Evolutionary conservation across 1,140 invertebrate species (phyloP), one percentile per base, ranked within the genome.

Genomic region (Calephelis virginiensis): DNA sequence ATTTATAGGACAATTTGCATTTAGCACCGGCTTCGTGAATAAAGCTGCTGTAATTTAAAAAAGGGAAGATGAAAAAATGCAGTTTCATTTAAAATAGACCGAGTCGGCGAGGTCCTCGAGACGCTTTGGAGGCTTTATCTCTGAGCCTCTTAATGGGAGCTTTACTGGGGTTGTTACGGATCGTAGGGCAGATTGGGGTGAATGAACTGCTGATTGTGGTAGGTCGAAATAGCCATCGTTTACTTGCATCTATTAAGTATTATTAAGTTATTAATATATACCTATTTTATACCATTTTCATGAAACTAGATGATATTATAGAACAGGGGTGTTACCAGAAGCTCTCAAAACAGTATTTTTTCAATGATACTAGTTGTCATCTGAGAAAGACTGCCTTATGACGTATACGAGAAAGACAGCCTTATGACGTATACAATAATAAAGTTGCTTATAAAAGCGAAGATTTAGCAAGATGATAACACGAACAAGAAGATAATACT

Each of bases 61-160:
- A 76, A 78, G 77, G 74, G 77, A 73, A 74, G 66, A 80, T 76
- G 77, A 81, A 86, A 28, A 83, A 80, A 82, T 82, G 72, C 77
- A 80, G 76, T 67, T 70, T 71, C 67, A 70, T 69, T 75, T 87
- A 81, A 77, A 82, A 84, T 50, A 53, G n/a, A 50, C 48, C 63
- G 48, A 37, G 48, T 49, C 63, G 48, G 49, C 37, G 17, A 11
- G 72, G 76, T 77, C 68, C 81, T 85, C 72, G 76, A 76, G 73
- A 74, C 69, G 70, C 74, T 84, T 81, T 82, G 75, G 71, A 66
- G 67, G 73, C 75, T 78, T 83, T 85, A 82, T 85, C 83, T 76
- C 68, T 67, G 61, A 74, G 78, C 68, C 77, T 74, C 78, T 78
- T 75, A 53, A 76, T 65, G 73, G 71, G 70, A 73, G 70, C 65